Evolutionary conservation across 2,888 invertebrate genomes (phyloP).

Genomic region (Drosophila diplacantha): DNA sequence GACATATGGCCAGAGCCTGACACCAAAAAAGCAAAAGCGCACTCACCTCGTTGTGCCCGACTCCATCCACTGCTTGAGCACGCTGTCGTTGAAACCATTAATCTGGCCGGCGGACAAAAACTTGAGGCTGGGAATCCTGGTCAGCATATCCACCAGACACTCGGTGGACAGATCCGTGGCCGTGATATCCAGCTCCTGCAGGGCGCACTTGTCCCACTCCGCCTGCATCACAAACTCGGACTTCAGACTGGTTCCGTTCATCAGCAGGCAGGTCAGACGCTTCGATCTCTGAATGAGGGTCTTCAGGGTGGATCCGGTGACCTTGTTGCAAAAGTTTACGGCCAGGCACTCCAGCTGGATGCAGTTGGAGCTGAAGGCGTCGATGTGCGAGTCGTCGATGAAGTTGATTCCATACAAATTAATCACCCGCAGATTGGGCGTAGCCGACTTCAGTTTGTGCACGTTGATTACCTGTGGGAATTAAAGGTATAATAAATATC

Average conservation of each 20-base stretch:
- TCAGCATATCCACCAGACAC: conserved; percentile 94
- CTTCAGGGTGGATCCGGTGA: conserved; percentile 97
- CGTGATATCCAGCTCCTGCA: conserved; percentile 97
- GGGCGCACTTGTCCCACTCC: conserved; percentile 97
- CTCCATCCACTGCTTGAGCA: conserved; percentile 94
- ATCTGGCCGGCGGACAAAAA: conserved; percentile 97
- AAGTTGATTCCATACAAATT: conserved; percentile 99
- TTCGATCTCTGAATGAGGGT: conserved; percentile 95
- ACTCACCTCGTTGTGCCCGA: conserved; percentile 85
- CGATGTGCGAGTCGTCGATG: conserved; percentile 98
- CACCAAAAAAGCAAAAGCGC: too few relatives aligned
- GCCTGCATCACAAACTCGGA: conserved; percentile 96
- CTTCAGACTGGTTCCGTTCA: conserved; percentile 97
- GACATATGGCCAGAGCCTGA: too few relatives aligned
- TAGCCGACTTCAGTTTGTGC: conserved; percentile 97
- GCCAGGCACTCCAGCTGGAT: conserved; percentile 98
- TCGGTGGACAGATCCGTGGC: conserved; percentile 97
- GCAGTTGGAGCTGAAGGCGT: conserved; percentile 97
- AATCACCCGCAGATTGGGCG: conserved; percentile 97
- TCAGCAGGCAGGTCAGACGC: conserved; percentile 92
- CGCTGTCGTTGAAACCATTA: conserved; percentile 97
- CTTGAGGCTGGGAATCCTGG: conserved; percentile 89
- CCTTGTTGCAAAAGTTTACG: conserved; percentile 97
- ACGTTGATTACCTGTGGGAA: conserved; percentile 90
- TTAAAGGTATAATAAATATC: background rate